Evolutionary conservation across 2,797 vertebrate genomes (phyloP).

Genomic region (Apogon hyalosoma): DNA sequence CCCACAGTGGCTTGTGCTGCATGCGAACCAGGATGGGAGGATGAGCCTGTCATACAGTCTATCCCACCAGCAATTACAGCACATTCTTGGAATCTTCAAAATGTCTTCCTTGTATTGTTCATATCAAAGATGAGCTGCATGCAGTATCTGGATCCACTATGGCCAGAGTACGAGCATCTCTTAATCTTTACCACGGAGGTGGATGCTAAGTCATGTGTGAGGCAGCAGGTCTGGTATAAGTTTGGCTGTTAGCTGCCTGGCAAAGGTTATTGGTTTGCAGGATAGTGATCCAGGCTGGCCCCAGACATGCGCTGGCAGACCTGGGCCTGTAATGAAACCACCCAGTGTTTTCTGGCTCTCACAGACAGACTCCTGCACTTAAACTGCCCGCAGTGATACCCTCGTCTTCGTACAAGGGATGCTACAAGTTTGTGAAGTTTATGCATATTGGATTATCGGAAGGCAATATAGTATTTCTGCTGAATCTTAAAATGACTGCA

Average conservation of each 20-base stretch:
- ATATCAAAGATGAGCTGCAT: constrained; percentile 15
- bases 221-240: constrained; percentile 55
- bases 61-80: constrained; percentile 33
- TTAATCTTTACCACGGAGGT: constrained; percentile 48
- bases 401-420: constrained; percentile 5
- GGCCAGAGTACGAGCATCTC: constrained; percentile 34
- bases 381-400: constrained; percentile 5
- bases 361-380: constrained; percentile 18
- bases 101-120: constrained; percentile 14
- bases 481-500: constrained; percentile 16
- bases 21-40: constrained; percentile 63
- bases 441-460: constrained; percentile 19
- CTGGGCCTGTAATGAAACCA: constrained; percentile 64
- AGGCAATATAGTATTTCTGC: neutral
- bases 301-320: constrained; percentile 57
- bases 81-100: constrained; percentile 8
- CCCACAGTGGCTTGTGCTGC: constrained; percentile 69
- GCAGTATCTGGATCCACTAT: constrained; percentile 20
- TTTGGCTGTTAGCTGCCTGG: constrained; percentile 59
- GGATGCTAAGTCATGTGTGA: constrained; percentile 61
- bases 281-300: constrained; percentile 60
- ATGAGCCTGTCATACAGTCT: constrained; percentile 35
- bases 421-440: constrained; percentile 13
- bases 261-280: constrained; percentile 48
- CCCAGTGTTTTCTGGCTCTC: constrained; percentile 58